These are phyloP conservation scores for Archivesica marissinica DNA, from an alignment of 1,140 invertebrate genomes.

Conservation along the genomic window DNA sequence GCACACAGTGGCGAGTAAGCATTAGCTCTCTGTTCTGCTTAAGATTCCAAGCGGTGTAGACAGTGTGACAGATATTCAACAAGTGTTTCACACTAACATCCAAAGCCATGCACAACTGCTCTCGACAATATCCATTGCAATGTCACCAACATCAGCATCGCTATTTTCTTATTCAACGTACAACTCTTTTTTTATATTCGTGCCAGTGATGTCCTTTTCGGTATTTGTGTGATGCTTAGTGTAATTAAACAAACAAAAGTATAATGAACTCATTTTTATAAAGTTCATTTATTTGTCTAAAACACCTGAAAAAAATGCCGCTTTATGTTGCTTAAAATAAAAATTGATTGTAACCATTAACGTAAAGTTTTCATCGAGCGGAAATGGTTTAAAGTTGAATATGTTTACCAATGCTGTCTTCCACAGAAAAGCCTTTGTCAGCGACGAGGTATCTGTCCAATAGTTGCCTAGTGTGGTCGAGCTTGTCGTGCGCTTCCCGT, in stretches of 20 bases:
- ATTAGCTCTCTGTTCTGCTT: background rate
- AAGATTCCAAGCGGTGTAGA: no score
- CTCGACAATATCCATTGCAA: constrained; percentile 3
- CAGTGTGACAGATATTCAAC: no score
- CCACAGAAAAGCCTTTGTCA: constrained; percentile 41
- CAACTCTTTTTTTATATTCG: no score
- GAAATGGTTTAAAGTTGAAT: background rate
- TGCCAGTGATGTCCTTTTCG: no score
- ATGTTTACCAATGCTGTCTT: constrained; percentile 49
- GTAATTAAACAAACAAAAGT: no score
- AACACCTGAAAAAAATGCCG: no score
- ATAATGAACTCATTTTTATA: no score
- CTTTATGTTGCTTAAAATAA: no score
- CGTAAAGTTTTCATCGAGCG: background rate
- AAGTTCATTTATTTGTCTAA: no score
- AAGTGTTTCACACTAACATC: background rate
- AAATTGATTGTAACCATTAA: background rate
- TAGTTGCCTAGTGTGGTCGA: constrained; percentile 52
- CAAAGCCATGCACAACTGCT: constrained; percentile 25
- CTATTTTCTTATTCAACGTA: no score
- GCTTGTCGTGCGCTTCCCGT: constrained; percentile 44
- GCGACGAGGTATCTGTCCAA: constrained; percentile 55
- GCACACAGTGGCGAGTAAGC: constrained; percentile 7
- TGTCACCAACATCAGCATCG: no score
- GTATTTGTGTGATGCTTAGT: no score